Conservation (phyloP, 1,140 invertebrate species). For the Drosophila nikananu region DNA sequence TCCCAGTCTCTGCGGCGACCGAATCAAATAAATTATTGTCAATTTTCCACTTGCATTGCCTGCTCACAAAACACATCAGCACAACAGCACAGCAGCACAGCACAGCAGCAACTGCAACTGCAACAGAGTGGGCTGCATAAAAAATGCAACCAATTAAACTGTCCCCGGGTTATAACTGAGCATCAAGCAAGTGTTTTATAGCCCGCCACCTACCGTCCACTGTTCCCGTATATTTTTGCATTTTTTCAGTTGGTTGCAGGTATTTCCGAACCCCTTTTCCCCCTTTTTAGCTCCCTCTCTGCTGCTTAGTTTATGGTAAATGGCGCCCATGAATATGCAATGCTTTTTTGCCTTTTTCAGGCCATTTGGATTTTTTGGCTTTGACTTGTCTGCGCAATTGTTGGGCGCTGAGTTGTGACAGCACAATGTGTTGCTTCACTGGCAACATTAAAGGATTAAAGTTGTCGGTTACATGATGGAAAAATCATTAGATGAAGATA, state of each 20-base stretch:
- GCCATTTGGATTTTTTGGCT: constrained; percentile 38
- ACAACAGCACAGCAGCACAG: background rate
- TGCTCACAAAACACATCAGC: constrained; percentile 16
- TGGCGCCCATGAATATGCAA: constrained; percentile 73
- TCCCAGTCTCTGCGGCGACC: constrained; percentile 25
- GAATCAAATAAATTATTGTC: constrained; percentile 84
- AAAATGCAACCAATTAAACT: constrained; percentile 85
- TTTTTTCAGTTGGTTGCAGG: constrained; percentile 56
- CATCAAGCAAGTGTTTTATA: constrained; percentile 83
- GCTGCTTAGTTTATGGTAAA: constrained; percentile 69
- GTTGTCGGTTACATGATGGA: background rate
- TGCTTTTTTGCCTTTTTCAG: constrained; percentile 13
- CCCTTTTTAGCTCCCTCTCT: constrained; percentile 27
- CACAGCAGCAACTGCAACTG: background rate
- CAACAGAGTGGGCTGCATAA: constrained; percentile 57
- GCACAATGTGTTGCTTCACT: constrained; percentile 10
- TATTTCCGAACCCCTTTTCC: constrained; percentile 34
- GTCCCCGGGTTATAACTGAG: constrained; percentile 83
- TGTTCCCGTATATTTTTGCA: constrained; percentile 11
- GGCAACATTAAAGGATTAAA: constrained; percentile 27
- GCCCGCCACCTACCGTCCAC: constrained; percentile 45
- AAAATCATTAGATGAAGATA: background rate
- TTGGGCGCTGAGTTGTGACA: constrained; percentile 29
- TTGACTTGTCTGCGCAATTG: constrained; percentile 34
- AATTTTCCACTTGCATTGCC: constrained; percentile 75